Percentiles rank a stretch among this genome's conserved stretches.
phyloP scores from a whole-genome alignment of 2,888 invertebrate species.

The Drosophila leonis region DNA sequence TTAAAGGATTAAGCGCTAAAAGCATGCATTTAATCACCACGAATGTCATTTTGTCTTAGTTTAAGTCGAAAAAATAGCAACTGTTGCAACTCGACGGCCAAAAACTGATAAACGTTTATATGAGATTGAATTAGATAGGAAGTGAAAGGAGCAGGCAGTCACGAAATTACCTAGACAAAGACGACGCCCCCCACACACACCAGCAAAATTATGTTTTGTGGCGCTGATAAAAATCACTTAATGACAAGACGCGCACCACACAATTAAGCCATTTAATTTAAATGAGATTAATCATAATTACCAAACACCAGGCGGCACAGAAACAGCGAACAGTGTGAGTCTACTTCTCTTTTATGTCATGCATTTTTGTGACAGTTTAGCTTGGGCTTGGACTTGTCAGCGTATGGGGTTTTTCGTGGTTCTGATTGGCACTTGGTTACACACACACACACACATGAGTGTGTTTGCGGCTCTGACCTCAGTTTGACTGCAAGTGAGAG shows the following conservation, averaged over 20 bases:
- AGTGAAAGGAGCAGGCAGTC: neutral
- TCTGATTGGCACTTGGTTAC: slow-evolving; percentile 57
- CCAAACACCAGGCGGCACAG: slow-evolving; percentile 49
- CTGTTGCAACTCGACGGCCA: slow-evolving; percentile 18
- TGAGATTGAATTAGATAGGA: slow-evolving; percentile 1
- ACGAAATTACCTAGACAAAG: slow-evolving; percentile 33
- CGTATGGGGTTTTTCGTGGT: neutral
- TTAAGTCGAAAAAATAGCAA: slow-evolving; percentile 41
- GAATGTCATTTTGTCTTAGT: slow-evolving; percentile 62
- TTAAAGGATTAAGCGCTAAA: slow-evolving; percentile 77
- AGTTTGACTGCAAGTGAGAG: slow-evolving; percentile 23
- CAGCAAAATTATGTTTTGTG: slow-evolving; percentile 47
- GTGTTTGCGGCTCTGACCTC: slow-evolving; percentile 32
- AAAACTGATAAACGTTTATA: slow-evolving; percentile 26
- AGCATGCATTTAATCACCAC: slow-evolving; percentile 71
- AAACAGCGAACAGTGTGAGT: neutral
- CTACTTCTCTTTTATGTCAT: slow-evolving; percentile 22
- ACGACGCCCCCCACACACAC: neutral
- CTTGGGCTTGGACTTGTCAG: neutral
- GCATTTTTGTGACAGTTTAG: slow-evolving; percentile 36
- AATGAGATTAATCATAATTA: slow-evolving; percentile 82
- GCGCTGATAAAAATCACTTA: slow-evolving; percentile 81
- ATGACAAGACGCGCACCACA: slow-evolving; percentile 72
- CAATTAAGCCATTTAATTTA: slow-evolving; percentile 82
- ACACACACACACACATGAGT: neutral